These are phyloP conservation scores for Lochmaea capreae DNA, from an alignment of 2,888 invertebrate species.

Conservation along the genomic window DNA sequence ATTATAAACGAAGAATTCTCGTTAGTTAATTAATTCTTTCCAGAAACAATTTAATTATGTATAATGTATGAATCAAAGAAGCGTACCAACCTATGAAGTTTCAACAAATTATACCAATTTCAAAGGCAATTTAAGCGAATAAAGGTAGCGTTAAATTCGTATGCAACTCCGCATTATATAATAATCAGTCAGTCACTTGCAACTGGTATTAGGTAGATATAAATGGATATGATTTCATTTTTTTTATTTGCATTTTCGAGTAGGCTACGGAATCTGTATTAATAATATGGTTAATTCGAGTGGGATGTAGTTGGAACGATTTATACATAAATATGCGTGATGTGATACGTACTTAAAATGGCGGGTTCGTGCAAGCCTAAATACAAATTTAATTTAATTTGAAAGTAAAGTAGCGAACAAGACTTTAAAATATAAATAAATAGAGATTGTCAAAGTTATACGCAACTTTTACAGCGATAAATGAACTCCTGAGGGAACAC, in stretches of 20 bases:
- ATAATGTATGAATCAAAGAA: constrained; percentile 7
- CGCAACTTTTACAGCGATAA: too few species aligned
- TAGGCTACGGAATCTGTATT: constrained; percentile 5
- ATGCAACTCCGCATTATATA: constrained; percentile 24
- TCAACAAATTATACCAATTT: constrained; percentile 25
- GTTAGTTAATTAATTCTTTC: background rate
- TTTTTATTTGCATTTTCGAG: constrained; percentile 25
- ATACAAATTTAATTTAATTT: background rate
- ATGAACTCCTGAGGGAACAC: too few species aligned
- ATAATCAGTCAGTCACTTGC: constrained; percentile 15
- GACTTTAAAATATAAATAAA: too few species aligned
- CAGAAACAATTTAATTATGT: background rate
- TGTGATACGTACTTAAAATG: background rate
- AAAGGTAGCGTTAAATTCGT: constrained; percentile 20
- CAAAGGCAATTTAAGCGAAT: constrained; percentile 23
- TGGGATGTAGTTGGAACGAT: constrained; percentile 2
- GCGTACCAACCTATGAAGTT: constrained; percentile 1
- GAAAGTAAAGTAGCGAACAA: too few species aligned
- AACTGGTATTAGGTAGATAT: constrained; percentile 9
- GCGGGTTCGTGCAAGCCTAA: background rate
- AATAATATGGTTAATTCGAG: constrained; percentile 7
- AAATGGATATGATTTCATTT: constrained; percentile 26
- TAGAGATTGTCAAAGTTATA: too few species aligned
- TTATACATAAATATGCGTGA: background rate
- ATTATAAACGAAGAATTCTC: background rate